phyloP scores from a whole-genome alignment of 2,888 invertebrate species.

The Dusona sp. region DNA sequence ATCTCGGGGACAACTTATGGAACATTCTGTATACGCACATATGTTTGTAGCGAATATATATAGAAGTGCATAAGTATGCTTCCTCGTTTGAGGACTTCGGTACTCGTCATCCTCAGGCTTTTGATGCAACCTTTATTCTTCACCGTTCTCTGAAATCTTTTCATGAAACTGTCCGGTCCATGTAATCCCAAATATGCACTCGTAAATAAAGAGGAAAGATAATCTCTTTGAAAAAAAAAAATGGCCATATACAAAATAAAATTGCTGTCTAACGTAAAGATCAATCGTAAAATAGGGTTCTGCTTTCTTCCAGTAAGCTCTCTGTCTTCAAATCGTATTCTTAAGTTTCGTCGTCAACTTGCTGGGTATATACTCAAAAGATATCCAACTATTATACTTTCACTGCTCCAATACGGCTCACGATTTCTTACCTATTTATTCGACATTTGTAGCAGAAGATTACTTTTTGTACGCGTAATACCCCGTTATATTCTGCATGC shows the following conservation, averaged over 20 bases:
- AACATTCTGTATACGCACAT: not conserved
- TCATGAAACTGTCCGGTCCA: not conserved
- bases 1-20: not conserved
- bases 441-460: not conserved
- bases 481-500: not conserved
- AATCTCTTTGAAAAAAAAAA: not conserved
- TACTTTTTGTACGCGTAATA: not conserved
- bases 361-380: not conserved
- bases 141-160: not conserved
- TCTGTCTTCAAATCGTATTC: not conserved
- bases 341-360: not conserved
- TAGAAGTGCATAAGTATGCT: not conserved
- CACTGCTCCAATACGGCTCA: not conserved
- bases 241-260: not conserved
- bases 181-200: conserved; percentile 3
- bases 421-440: not conserved
- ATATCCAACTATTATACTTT: not conserved
- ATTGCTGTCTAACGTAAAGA: not conserved
- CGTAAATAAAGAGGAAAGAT: not conserved
- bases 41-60: conserved; percentile 7
- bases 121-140: not conserved
- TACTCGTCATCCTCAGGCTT: conserved; percentile 14
- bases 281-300: not conserved
- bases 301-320: not conserved
- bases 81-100: not conserved